A percentile compares a stretch with the other conserved stretches of the same genome.
These are phyloP conservation scores for human (Homo sapiens) DNA, from an alignment of 2,113 vertebrate genomes.

Conservation along the genomic window DNA sequence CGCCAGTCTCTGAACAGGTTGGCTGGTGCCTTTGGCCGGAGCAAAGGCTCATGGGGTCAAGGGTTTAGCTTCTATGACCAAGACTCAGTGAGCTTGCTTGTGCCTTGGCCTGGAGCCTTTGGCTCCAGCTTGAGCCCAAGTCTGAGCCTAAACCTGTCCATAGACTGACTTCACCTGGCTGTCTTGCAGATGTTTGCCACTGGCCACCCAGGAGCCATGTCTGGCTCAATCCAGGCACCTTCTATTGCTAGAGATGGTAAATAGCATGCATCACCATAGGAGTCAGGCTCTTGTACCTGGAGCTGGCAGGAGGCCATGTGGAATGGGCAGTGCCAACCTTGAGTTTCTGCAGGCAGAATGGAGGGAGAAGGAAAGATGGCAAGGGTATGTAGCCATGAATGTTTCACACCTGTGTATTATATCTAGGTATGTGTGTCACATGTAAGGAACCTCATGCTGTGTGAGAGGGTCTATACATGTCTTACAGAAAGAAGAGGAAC, in stretches of 20 bases:
- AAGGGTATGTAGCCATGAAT: not conserved
- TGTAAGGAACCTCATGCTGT: not conserved
- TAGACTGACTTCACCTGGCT: not conserved
- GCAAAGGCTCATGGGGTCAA: not conserved
- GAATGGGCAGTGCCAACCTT: not conserved
- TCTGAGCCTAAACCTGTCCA: not conserved
- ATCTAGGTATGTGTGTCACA: not conserved
- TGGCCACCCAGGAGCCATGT: not conserved
- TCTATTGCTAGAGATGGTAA: not conserved
- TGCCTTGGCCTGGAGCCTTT: not conserved
- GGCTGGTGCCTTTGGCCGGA: not conserved
- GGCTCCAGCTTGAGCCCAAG: not conserved
- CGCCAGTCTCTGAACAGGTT: not conserved
- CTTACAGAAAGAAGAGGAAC: not conserved
- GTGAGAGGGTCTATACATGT: not conserved
- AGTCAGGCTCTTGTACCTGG: not conserved
- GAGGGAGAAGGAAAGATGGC: not conserved
- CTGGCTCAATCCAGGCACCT: not conserved
- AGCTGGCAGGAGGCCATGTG: slow-evolving; percentile 9
- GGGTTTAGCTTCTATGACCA: not conserved
- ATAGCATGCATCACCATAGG: not conserved
- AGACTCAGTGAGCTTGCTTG: not conserved
- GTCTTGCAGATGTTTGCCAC: not conserved
- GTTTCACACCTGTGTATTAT: not conserved
- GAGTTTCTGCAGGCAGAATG: not conserved